Evolutionary conservation across 2,888 invertebrate genomes (phyloP).

Genomic region (Punctoribates punctum): DNA sequence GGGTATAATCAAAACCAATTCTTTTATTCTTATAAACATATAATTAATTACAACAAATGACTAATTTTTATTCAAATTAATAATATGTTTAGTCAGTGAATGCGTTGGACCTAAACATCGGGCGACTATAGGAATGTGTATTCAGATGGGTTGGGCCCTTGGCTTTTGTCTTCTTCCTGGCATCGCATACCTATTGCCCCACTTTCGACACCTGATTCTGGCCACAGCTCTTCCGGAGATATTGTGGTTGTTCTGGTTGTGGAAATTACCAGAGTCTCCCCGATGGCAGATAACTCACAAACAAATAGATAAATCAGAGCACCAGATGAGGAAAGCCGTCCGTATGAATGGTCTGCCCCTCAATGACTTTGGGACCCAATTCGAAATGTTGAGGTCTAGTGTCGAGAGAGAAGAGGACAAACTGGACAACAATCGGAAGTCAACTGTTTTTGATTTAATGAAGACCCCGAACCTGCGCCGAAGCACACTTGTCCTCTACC

Average conservation of each 20-base stretch:
- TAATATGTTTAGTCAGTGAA: neutral
- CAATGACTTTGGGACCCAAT: constrained; percentile 11
- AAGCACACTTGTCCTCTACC: constrained; percentile 66
- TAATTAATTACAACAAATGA: neutral
- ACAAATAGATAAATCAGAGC: neutral
- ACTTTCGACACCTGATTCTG: constrained; percentile 51
- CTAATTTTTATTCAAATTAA: neutral
- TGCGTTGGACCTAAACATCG: constrained; percentile 34
- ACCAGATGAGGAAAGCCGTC: constrained; percentile 17
- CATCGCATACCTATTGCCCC: constrained; percentile 51
- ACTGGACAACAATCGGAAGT: neutral
- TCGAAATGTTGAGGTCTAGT: constrained; percentile 25
- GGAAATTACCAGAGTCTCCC: constrained; percentile 45
- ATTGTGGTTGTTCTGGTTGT: constrained; percentile 52
- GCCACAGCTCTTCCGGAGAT: constrained; percentile 51
- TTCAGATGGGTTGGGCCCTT: constrained; percentile 31
- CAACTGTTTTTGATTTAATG: constrained; percentile 20
- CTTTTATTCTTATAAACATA: no score
- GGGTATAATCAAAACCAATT: neutral
- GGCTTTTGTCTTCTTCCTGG: constrained; percentile 48
- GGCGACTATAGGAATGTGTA: constrained; percentile 15
- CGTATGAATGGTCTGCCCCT: constrained; percentile 33
- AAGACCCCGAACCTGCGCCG: constrained; percentile 58
- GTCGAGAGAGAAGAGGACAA: neutral
- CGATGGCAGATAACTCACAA: constrained; percentile 41